phyloP scores from a whole-genome alignment of 2,888 invertebrate species.

The Drosophila ochracea region DNA sequence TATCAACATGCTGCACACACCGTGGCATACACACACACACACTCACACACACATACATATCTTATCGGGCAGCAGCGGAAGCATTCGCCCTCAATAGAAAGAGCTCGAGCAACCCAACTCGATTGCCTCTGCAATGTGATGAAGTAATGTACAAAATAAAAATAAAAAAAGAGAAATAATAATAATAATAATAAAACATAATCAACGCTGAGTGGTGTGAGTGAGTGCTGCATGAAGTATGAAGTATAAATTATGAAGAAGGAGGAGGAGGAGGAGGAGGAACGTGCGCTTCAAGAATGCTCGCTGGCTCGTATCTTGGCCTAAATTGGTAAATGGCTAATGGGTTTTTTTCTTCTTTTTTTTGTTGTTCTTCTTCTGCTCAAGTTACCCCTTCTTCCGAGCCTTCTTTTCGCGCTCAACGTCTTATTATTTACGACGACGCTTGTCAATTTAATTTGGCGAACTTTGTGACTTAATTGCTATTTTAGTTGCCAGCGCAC shows the following conservation, averaged over 20 bases:
- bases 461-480: slow-evolving; percentile 62
- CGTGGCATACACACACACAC: not conserved
- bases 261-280: slow-evolving; percentile 4
- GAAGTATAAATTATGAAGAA: too few species aligned
- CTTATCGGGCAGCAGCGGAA: slow-evolving; percentile 65
- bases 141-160: slow-evolving; percentile 68
- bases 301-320: slow-evolving; percentile 63
- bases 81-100: slow-evolving; percentile 30
- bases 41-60: slow-evolving; percentile 32
- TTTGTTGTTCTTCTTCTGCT: slow-evolving; percentile 6
- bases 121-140: slow-evolving; percentile 49
- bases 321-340: slow-evolving; percentile 71
- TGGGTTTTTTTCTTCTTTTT: slow-evolving; percentile 41
- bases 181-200: slow-evolving; percentile 48
- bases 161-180: slow-evolving; percentile 25
- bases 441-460: slow-evolving; percentile 41
- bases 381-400: slow-evolving; percentile 1
- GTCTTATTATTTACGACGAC: slow-evolving; percentile 45
- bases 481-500: slow-evolving; percentile 44
- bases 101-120: slow-evolving; percentile 16
- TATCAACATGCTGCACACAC: slow-evolving; percentile 8
- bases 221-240: slow-evolving; percentile 23
- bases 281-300: slow-evolving; percentile 43
- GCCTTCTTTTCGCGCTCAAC: not conserved
- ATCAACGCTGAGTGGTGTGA: slow-evolving; percentile 54